Conservation (phyloP, 2,888 invertebrate species). For the Philhelius pedissequus region DNA sequence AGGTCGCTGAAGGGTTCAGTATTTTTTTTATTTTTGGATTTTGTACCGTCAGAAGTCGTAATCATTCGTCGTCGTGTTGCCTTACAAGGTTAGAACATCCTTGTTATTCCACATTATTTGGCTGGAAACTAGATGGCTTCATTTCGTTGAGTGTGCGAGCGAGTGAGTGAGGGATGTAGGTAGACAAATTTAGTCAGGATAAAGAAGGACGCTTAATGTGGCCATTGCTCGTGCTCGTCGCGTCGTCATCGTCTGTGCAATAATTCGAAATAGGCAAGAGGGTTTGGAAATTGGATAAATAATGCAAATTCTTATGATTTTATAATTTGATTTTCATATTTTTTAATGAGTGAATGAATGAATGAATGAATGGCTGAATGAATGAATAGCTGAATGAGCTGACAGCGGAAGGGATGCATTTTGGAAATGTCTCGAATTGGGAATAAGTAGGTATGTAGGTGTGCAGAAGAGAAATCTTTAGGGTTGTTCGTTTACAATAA, state of each 20-base stretch:
- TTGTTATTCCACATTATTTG: slow-evolving; percentile 59
- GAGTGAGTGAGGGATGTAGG: background rate
- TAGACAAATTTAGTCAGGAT: background rate
- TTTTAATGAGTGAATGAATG: slow-evolving; percentile 66
- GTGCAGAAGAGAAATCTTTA: background rate
- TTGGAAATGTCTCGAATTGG: no score
- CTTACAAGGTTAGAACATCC: slow-evolving; percentile 64
- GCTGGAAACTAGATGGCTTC: slow-evolving; percentile 25
- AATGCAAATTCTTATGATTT: slow-evolving; percentile 68
- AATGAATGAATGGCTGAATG: slow-evolving; percentile 53
- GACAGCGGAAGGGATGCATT: slow-evolving; percentile 34
- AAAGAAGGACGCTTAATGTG: background rate
- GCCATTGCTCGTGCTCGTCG: background rate
- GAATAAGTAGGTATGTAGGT: no score
- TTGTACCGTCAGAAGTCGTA: background rate
- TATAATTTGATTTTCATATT: slow-evolving; percentile 67
- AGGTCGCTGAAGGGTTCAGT: slow-evolving; percentile 20
- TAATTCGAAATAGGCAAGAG: slow-evolving; percentile 12
- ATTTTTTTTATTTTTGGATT: background rate
- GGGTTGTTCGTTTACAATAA: slow-evolving; percentile 2
- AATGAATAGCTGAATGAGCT: slow-evolving; percentile 14
- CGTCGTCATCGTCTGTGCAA: background rate
- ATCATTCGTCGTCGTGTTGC: slow-evolving; percentile 35
- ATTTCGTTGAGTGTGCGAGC: slow-evolving; percentile 12
- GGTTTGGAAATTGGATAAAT: slow-evolving; percentile 61